phyloP scores from a whole-genome alignment of 2,797 vertebrate species.

The Xerus rutilus region DNA sequence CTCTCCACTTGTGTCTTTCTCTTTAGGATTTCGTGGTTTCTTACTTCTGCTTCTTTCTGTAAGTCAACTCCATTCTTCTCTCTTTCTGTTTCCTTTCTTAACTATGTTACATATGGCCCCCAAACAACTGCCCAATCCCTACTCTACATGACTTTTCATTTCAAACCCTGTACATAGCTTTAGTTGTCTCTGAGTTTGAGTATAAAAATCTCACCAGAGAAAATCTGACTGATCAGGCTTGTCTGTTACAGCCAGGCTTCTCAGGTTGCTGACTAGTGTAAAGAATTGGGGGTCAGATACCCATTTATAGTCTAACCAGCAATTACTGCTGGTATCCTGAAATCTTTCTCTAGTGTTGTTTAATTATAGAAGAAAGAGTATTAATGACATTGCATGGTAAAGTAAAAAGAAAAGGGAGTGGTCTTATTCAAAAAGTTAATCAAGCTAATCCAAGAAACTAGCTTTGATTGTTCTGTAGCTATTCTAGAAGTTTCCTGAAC shows the following conservation, averaged over 20 bases:
- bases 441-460: not conserved
- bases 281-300: not conserved
- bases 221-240: not conserved
- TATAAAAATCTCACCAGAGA: not conserved
- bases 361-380: not conserved
- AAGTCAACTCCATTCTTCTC: not conserved
- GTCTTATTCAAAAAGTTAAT: not conserved
- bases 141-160: not conserved
- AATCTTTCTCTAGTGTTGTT: not conserved
- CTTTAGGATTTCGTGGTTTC: not conserved
- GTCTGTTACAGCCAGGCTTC: not conserved
- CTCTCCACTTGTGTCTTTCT: not conserved
- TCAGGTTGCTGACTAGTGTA: not conserved
- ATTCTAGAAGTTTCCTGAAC: slow-evolving; percentile 7
- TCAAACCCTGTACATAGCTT: not conserved
- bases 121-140: not conserved
- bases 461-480: not conserved
- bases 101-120: not conserved
- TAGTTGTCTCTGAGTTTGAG: not conserved
- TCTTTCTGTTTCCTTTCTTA: not conserved
- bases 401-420: not conserved
- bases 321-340: not conserved
- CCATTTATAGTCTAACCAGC: not conserved
- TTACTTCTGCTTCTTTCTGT: not conserved
- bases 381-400: not conserved